These are phyloP conservation scores for Chelonus formosanus DNA, from an alignment of 2,888 invertebrate species.

Conservation along the genomic window DNA sequence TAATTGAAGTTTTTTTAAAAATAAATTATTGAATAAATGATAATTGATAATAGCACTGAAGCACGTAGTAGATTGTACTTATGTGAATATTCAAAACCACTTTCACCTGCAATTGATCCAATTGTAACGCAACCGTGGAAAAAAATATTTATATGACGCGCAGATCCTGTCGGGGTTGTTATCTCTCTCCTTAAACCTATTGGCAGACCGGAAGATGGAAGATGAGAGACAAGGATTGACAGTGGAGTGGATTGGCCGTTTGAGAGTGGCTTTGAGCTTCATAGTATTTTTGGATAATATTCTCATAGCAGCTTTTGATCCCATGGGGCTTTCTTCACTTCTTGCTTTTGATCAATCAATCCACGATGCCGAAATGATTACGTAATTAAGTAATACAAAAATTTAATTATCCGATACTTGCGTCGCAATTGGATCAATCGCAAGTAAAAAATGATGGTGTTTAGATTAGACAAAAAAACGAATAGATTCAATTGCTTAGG, in stretches of 20 bases:
- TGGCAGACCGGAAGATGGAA: slow-evolving; percentile 81
- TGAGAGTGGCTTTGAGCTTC: slow-evolving; percentile 76
- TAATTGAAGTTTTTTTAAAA: no score
- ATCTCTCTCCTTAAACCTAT: slow-evolving; percentile 77
- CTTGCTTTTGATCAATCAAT: slow-evolving; percentile 41
- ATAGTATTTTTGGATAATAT: slow-evolving; percentile 79
- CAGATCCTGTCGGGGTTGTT: slow-evolving; percentile 81
- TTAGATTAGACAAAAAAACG: slow-evolving; percentile 23
- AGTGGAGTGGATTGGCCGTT: slow-evolving; percentile 76
- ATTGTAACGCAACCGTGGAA: slow-evolving; percentile 24
- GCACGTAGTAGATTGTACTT: neutral
- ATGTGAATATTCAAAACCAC: neutral
- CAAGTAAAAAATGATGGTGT: slow-evolving; percentile 12
- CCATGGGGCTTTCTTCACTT: slow-evolving; percentile 71
- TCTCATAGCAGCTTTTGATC: slow-evolving; percentile 81
- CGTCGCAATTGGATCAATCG: slow-evolving; percentile 46
- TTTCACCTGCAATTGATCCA: slow-evolving; percentile 41
- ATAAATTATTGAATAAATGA: neutral
- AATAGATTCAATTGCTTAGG: slow-evolving; percentile 69
- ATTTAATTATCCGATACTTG: slow-evolving; percentile 14
- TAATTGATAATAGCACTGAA: neutral
- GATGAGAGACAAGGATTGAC: slow-evolving; percentile 74
- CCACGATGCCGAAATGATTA: slow-evolving; percentile 21
- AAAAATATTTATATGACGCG: slow-evolving; percentile 22
- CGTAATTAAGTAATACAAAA: neutral